These are phyloP conservation scores for Brachyptera putata DNA, from an alignment of 2,888 invertebrate genomes.

Conservation along the genomic window DNA sequence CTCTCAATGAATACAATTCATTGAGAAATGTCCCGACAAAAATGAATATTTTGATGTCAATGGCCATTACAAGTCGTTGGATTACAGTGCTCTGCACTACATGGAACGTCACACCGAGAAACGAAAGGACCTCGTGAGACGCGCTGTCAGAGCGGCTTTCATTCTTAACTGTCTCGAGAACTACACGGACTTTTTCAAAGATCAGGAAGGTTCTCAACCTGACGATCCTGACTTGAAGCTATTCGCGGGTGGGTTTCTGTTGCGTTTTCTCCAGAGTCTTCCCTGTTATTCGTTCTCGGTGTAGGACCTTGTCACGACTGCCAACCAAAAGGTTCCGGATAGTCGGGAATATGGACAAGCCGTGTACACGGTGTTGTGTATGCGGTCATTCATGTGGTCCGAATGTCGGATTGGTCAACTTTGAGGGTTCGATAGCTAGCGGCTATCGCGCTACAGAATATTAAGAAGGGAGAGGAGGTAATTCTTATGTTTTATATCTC, in stretches of 20 bases:
- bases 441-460: too few relatives aligned
- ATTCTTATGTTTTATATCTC: too few relatives aligned
- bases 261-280: conserved; percentile 73
- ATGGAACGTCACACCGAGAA: conserved; percentile 64
- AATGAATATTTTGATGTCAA: conserved; percentile 28
- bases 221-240: neutral
- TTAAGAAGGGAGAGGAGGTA: too few relatives aligned
- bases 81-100: conserved; percentile 50
- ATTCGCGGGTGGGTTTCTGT: conserved; percentile 59
- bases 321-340: conserved; percentile 38
- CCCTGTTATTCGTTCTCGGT: conserved; percentile 84
- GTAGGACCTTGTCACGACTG: conserved; percentile 50
- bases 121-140: conserved; percentile 69
- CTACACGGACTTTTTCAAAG: conserved; percentile 53
- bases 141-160: conserved; percentile 59
- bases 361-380: conserved; percentile 71
- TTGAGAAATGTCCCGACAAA: conserved; percentile 3
- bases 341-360: conserved; percentile 58
- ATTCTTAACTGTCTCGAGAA: conserved; percentile 58
- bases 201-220: too few relatives aligned
- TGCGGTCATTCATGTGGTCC: conserved; percentile 87
- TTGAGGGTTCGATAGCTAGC: too few relatives aligned
- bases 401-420: too few relatives aligned
- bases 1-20: too few relatives aligned
- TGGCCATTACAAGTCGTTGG: conserved; percentile 40